These are phyloP conservation scores for Calliphora vicina DNA, from an alignment of 1,140 invertebrate genomes.

Conservation along the genomic window DNA sequence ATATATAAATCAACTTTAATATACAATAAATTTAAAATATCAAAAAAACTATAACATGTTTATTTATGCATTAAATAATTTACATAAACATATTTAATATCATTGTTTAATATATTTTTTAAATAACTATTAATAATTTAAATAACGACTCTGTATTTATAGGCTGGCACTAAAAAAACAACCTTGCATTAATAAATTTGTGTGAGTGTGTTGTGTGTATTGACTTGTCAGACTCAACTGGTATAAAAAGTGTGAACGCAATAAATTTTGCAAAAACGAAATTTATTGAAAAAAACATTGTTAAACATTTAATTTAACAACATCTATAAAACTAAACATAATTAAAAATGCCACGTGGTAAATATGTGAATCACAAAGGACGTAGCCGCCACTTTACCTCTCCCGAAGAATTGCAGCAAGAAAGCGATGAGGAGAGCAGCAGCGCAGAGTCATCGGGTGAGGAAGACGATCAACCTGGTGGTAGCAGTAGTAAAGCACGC, in stretches of 20 bases:
- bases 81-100: no score
- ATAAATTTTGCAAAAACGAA: not conserved
- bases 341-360: slow-evolving; percentile 69
- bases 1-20: no score
- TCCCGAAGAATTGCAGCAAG: slow-evolving; percentile 89
- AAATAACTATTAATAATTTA: no score
- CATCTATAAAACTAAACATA: not conserved
- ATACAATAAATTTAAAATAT: no score
- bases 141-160: no score
- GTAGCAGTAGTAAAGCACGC: slow-evolving; percentile 41
- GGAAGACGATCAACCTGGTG: slow-evolving; percentile 40
- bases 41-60: no score
- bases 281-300: not conserved
- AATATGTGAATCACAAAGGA: slow-evolving; percentile 91
- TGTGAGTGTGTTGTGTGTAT: no score
- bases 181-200: no score
- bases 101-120: no score
- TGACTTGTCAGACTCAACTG: no score
- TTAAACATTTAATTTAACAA: not conserved
- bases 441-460: slow-evolving; percentile 38
- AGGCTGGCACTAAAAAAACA: no score
- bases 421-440: slow-evolving; percentile 77
- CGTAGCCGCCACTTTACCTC: slow-evolving; percentile 91
- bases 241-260: not conserved
- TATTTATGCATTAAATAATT: no score